Evolutionary conservation across 30 jellyfish, hydroid and myxozoan genomes (phyloP).

Genomic region (Mastigias papua): DNA sequence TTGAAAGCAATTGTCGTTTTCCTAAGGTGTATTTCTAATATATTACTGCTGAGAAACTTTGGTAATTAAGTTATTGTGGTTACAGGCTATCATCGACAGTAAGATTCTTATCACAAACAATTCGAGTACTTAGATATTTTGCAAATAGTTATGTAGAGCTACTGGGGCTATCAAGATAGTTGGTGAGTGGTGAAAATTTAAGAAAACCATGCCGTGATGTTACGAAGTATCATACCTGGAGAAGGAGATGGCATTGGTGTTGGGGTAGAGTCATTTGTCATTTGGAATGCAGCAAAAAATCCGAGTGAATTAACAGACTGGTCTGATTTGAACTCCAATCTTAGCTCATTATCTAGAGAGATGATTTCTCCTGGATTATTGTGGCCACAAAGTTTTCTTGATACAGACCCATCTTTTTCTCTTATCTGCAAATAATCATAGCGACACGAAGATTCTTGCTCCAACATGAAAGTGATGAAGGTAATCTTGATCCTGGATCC

Average conservation of each 20-base stretch:
- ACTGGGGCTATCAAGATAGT: no score
- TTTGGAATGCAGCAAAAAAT: constrained; percentile 2
- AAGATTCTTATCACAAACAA: no score
- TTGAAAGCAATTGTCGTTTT: no score
- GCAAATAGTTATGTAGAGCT: no score
- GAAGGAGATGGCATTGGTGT: neutral
- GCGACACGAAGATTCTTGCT: neutral
- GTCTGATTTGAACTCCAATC: constrained; percentile 4
- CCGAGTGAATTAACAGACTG: constrained; percentile 5
- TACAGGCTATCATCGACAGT: no score
- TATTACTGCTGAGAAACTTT: no score
- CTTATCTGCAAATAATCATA: constrained; percentile 2
- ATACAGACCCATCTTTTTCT: neutral
- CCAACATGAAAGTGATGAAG: neutral
- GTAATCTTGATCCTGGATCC: constrained; percentile 10
- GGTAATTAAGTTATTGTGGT: no score
- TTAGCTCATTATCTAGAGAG: constrained; percentile 24
- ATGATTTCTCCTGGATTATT: constrained; percentile 5
- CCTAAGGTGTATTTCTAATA: no score
- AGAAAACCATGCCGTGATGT: no score
- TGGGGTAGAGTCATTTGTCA: neutral
- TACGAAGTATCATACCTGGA: neutral
- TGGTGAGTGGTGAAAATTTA: no score
- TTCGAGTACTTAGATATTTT: no score
- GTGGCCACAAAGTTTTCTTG: constrained; percentile 10